A percentile compares a stretch with the other conserved stretches of the same genome.
Evolutionary conservation across 2,888 invertebrate genomes (phyloP).

Genomic region (Lampropteryx suffumata): DNA sequence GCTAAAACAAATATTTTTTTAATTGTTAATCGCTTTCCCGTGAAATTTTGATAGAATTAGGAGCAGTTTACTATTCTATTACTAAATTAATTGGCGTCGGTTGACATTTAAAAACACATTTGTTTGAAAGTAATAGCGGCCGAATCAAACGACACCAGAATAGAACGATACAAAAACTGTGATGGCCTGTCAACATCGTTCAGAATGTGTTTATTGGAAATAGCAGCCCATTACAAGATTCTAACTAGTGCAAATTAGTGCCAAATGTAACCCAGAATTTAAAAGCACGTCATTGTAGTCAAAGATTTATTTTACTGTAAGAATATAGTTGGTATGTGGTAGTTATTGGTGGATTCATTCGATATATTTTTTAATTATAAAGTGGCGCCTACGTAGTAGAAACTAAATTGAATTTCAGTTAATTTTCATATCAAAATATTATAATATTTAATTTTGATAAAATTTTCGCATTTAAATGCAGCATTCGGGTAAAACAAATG

Average conservation of each 20-base stretch:
- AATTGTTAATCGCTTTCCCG: conserved; percentile 33
- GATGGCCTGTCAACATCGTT: conserved; percentile 27
- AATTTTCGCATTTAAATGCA: too few relatives aligned
- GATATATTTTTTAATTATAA: too few relatives aligned
- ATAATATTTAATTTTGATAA: too few relatives aligned
- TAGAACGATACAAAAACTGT: conserved; percentile 22
- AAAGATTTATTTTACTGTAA: too few relatives aligned
- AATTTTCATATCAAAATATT: too few relatives aligned
- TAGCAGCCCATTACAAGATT: conserved; percentile 24
- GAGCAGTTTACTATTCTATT: conserved; percentile 27
- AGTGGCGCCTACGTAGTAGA: too few relatives aligned
- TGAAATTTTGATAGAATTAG: conserved; percentile 32
- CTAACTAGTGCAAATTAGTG: conserved; percentile 11
- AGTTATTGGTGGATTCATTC: too few relatives aligned
- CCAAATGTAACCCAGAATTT: not conserved
- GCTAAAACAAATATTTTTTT: conserved; percentile 45
- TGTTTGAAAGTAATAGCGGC: conserved; percentile 26
- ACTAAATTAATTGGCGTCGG: conserved; percentile 27
- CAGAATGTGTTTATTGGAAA: conserved; percentile 20
- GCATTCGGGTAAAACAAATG: too few relatives aligned
- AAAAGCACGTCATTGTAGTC: too few relatives aligned
- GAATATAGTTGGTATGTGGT: too few relatives aligned
- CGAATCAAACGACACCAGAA: conserved; percentile 21
- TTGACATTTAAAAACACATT: conserved; percentile 34
- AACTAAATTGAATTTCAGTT: too few relatives aligned